Percentiles rank a stretch among this genome's conserved stretches.
These are phyloP conservation scores for Zosterops lateralis DNA, from an alignment of 2,113 vertebrate genomes.

Conservation along the genomic window DNA sequence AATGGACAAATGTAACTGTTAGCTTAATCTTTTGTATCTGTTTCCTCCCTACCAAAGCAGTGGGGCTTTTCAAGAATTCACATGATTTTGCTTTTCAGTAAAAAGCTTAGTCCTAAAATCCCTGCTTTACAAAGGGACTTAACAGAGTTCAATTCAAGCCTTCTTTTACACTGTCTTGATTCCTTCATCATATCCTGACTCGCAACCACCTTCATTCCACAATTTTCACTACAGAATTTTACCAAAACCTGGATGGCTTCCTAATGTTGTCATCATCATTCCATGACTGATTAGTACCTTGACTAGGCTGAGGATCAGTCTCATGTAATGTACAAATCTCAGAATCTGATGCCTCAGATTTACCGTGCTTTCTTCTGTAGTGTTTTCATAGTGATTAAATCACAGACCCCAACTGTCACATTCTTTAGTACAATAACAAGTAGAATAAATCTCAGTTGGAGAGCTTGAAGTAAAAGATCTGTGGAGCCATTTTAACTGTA, in stretches of 20 bases:
- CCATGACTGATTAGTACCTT: background rate
- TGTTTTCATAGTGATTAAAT: background rate
- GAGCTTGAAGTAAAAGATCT: background rate
- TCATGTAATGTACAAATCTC: rapidly evolving
- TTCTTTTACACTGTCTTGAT: background rate
- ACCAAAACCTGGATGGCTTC: background rate
- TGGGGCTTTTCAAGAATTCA: background rate
- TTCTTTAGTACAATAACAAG: background rate
- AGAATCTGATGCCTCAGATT: background rate
- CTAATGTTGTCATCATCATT: background rate
- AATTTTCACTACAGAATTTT: background rate
- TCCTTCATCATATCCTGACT: background rate
- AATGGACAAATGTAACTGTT: background rate
- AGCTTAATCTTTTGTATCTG: background rate
- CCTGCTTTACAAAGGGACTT: background rate
- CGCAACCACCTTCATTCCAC: background rate
- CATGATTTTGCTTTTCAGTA: background rate
- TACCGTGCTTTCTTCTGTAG: background rate
- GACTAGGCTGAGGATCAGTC: background rate
- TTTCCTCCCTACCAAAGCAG: background rate
- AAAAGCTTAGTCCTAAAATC: background rate
- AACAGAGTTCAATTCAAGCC: background rate
- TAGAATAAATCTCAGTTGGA: background rate
- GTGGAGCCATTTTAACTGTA: background rate
- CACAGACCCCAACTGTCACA: background rate